phyloP scores from a whole-genome alignment of 2,797 vertebrate species.

The Tympanoctomys barrerae region DNA sequence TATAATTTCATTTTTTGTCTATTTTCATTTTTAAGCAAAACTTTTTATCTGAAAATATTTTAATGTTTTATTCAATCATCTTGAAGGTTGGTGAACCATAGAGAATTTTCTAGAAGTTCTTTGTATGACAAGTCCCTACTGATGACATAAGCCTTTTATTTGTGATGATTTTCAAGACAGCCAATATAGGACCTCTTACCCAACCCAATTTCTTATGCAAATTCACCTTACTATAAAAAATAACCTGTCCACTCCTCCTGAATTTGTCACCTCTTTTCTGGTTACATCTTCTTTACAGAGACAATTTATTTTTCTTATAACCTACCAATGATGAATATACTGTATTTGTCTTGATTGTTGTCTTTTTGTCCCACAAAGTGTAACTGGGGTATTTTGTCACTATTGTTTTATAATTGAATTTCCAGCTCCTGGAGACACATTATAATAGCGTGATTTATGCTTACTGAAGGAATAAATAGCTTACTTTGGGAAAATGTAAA shows the following conservation, averaged over 20 bases:
- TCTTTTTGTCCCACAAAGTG: neutral
- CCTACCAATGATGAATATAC: neutral
- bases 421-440: neutral
- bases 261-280: neutral
- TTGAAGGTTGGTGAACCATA: neutral
- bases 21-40: neutral
- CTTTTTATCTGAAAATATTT: neutral
- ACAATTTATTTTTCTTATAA: neutral
- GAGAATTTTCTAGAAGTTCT: neutral
- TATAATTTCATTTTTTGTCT: neutral
- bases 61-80: neutral
- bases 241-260: neutral
- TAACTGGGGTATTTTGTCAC: neutral
- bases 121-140: neutral
- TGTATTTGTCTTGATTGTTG: neutral
- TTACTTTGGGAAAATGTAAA: neutral
- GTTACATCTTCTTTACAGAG: neutral
- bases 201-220: neutral
- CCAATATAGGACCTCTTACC: neutral
- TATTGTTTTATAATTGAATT: neutral
- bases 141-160: neutral
- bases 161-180: neutral
- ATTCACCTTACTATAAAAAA: neutral
- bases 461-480: neutral
- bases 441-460: neutral